Percentiles rank a stretch among this genome's conserved stretches.
Conservation (phyloP, 2,113 vertebrate species). For the Oreotrochilus melanogaster region DNA sequence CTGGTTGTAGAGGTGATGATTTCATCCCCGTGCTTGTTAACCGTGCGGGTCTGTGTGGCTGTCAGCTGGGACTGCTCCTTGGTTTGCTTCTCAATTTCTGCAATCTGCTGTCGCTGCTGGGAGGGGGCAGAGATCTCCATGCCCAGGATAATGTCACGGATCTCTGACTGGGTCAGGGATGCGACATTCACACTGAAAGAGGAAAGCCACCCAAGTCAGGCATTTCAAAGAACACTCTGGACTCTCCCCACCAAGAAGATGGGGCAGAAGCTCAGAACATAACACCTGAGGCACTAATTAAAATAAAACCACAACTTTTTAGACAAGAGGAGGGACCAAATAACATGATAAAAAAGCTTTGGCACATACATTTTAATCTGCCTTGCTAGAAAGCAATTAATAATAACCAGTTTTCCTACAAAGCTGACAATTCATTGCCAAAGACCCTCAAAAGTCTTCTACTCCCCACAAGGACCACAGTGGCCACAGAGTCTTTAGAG, state of each 20-base stretch:
- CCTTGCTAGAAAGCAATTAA: neutral
- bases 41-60: constrained; percentile 95
- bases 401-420: neutral
- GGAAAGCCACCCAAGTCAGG: neutral
- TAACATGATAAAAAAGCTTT: neutral
- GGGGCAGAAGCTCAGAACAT: neutral
- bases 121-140: constrained; percentile 99
- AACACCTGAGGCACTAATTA: neutral
- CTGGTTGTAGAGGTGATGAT: constrained; percentile 99
- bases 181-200: constrained; percentile 93
- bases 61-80: constrained; percentile 99
- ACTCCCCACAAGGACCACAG: neutral
- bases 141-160: constrained; percentile 98
- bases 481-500: neutral
- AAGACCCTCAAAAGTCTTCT: neutral
- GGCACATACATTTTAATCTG: neutral
- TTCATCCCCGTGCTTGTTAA: constrained; percentile 98
- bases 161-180: constrained; percentile 97
- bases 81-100: constrained; percentile 99
- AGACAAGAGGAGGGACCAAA: neutral
- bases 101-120: constrained; percentile 99
- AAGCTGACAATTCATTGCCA: neutral
- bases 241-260: neutral
- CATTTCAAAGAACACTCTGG: neutral
- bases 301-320: neutral